These are phyloP conservation scores for zebrafish (Danio rerio) DNA, from an alignment of 2,113 vertebrate genomes.

Conservation along the genomic window DNA sequence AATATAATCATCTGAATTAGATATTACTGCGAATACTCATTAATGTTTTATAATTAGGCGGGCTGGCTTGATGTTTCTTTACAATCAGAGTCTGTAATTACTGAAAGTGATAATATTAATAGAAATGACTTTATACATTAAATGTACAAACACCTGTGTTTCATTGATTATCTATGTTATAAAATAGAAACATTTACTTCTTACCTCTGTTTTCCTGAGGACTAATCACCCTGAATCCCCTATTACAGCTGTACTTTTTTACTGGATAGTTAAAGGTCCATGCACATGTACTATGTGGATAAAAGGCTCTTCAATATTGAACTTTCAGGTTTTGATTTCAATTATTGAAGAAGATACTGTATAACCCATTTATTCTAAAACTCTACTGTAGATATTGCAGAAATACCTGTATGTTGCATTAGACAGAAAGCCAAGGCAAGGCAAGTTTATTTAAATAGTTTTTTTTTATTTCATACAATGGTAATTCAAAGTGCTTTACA, in stretches of 20 bases:
- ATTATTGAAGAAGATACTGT: neutral
- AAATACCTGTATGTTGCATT: neutral
- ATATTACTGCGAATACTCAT: slow-evolving; percentile 37
- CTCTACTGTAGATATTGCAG: neutral
- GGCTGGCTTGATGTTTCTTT: slow-evolving; percentile 33
- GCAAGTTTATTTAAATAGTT: no score
- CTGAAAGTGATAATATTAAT: neutral
- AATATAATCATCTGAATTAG: slow-evolving; percentile 49
- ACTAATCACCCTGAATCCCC: neutral
- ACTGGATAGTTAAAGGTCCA: neutral
- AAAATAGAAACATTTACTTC: neutral
- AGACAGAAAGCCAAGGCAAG: no score
- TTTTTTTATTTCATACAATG: no score
- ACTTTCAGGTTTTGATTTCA: neutral
- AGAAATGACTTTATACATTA: neutral
- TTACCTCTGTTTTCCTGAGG: neutral
- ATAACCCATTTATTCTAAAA: neutral
- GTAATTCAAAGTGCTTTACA: no score
- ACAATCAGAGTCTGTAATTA: slow-evolving; percentile 17
- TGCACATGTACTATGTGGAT: neutral
- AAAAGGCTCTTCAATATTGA: neutral
- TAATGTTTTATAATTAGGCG: slow-evolving; percentile 25
- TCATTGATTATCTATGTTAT: neutral
- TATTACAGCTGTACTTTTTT: slow-evolving; percentile 9
- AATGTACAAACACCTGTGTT: neutral